These are phyloP conservation scores for Takifugu ocellatus DNA, from an alignment of 2,797 vertebrate genomes.

Conservation along the genomic window DNA sequence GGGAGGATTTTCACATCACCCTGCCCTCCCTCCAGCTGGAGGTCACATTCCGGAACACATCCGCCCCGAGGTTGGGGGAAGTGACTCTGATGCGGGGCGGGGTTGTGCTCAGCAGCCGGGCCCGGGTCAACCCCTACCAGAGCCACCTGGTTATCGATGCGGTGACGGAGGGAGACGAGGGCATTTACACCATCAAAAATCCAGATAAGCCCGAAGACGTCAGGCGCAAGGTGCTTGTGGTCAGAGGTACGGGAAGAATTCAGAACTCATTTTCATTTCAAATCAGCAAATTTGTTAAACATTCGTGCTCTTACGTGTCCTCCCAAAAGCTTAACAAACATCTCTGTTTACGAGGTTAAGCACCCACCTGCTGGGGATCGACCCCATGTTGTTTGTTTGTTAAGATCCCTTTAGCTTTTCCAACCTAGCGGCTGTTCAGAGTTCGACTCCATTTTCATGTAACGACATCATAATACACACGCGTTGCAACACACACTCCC, in stretches of 20 bases:
- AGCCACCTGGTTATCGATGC: constrained; percentile 68
- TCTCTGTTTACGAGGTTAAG: too few relatives aligned
- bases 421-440: too few relatives aligned
- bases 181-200: constrained; percentile 70
- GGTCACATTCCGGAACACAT: constrained; percentile 56
- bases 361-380: too few relatives aligned
- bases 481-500: too few relatives aligned
- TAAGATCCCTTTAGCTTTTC: too few relatives aligned
- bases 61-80: constrained; percentile 8
- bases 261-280: too few relatives aligned
- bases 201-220: constrained; percentile 31
- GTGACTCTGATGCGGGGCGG: constrained; percentile 57
- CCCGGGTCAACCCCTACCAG: constrained; percentile 44
- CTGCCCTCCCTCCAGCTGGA: constrained; percentile 39
- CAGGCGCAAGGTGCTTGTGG: constrained; percentile 54
- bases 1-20: constrained; percentile 73
- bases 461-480: too few relatives aligned
- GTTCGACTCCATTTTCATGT: too few relatives aligned
- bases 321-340: too few relatives aligned
- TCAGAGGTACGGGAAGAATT: constrained; percentile 68
- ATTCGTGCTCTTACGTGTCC: too few relatives aligned
- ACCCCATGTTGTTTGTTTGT: too few relatives aligned
- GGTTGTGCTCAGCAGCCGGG: constrained; percentile 31
- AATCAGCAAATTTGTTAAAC: too few relatives aligned
- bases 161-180: constrained; percentile 73